Evolutionary conservation across 2,888 invertebrate species (phyloP).

Genomic region (Noctua comes): DNA sequence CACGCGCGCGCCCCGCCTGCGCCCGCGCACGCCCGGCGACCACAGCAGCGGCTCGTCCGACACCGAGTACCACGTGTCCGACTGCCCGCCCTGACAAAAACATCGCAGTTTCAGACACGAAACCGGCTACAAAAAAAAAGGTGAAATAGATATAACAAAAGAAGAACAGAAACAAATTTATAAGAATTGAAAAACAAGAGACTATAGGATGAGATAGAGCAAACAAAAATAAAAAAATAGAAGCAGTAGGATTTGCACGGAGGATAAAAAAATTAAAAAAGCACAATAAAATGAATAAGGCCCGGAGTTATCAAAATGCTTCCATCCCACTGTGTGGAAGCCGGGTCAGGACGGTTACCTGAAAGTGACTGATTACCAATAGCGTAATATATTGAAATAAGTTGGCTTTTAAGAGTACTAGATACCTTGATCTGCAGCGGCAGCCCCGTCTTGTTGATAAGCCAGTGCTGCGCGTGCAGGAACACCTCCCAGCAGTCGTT

Average conservation of each 20-base stretch:
- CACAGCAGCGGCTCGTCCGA: conserved; percentile 93
- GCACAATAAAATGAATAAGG: no score
- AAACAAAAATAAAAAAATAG: no score
- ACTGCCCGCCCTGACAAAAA: conserved; percentile 90
- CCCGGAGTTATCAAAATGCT: no score
- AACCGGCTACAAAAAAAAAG: conserved; percentile 1
- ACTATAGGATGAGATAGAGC: no score
- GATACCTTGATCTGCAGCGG: conserved; percentile 94
- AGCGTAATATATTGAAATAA: not conserved
- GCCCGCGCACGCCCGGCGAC: conserved; percentile 79
- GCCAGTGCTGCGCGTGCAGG: conserved; percentile 96
- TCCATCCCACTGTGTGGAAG: no score
- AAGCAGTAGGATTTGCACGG: no score
- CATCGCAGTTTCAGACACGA: conserved; percentile 10
- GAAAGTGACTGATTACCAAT: not conserved
- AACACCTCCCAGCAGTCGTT: conserved; percentile 92
- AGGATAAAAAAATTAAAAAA: no score
- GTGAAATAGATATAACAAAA: not conserved
- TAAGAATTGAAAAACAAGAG: no score
- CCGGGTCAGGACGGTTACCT: not conserved
- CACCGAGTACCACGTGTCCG: conserved; percentile 91
- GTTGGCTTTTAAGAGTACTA: not conserved
- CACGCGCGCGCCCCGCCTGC: conserved; percentile 75
- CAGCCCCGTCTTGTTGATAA: conserved; percentile 96
- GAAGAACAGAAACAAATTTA: no score